A percentile compares a stretch with the other conserved stretches of the same genome.
phyloP scores from a whole-genome alignment of 2,888 invertebrate genomes.

The Aphodius sticticus region DNA sequence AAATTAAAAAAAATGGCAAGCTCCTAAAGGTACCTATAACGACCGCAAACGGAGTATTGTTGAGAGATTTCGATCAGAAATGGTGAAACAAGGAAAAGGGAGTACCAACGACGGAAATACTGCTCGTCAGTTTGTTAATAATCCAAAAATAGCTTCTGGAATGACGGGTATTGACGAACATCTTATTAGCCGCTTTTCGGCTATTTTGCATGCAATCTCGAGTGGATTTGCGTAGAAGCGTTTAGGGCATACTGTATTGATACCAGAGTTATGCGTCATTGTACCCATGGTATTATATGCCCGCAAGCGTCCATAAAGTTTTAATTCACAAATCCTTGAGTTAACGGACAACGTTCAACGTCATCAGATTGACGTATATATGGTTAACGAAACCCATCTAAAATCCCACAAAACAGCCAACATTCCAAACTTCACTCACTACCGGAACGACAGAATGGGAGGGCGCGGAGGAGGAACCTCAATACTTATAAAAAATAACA shows the following conservation, averaged over 20 bases:
- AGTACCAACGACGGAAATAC: constrained; percentile 13
- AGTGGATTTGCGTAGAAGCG: neutral
- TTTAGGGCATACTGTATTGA: neutral
- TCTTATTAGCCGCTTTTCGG: neutral
- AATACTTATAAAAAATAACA: no score
- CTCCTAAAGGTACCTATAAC: neutral
- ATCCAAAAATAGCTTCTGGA: neutral
- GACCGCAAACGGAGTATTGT: neutral
- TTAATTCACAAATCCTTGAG: no score
- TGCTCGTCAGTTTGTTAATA: constrained; percentile 7
- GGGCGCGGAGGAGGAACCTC: no score
- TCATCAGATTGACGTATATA: no score
- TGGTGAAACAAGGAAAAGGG: constrained; percentile 6
- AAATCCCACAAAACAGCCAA: no score
- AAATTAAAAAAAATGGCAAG: neutral
- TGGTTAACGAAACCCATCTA: no score
- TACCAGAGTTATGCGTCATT: neutral
- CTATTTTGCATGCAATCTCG: neutral
- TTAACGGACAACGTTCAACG: no score
- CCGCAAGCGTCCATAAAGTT: no score
- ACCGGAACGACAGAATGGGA: no score
- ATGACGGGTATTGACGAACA: neutral
- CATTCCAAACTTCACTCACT: no score
- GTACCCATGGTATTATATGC: no score
- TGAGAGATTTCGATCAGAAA: neutral